Evolutionary conservation across 2,888 invertebrate species (phyloP).

Genomic region (Oxycera nigricornis): DNA sequence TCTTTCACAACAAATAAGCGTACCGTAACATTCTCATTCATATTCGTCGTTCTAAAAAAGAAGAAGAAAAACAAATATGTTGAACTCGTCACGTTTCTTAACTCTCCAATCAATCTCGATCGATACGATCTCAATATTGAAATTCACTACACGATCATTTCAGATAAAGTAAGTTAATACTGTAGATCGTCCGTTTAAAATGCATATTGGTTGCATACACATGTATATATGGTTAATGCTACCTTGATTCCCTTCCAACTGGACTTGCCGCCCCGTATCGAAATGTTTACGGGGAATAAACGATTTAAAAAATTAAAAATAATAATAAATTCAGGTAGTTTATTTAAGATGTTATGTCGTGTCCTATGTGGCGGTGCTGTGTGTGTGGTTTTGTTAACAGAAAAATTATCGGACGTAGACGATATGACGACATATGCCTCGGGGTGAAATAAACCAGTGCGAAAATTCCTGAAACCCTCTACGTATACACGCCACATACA

Average conservation of each 20-base stretch:
- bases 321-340: neutral
- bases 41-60: too few species aligned
- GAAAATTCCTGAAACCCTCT: neutral
- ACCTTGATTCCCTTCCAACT: neutral
- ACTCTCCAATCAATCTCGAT: slow-evolving; percentile 24
- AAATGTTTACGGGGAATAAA: neutral
- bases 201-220: neutral
- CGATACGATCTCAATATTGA: slow-evolving; percentile 37
- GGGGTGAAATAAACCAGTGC: slow-evolving; percentile 21
- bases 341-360: neutral
- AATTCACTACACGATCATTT: slow-evolving; percentile 30
- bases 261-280: neutral
- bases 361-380: neutral
- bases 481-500: too few species aligned
- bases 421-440: slow-evolving; percentile 44
- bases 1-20: too few species aligned
- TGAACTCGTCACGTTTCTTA: slow-evolving; percentile 24
- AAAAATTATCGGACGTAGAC: slow-evolving; percentile 20
- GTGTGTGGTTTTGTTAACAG: slow-evolving; percentile 1
- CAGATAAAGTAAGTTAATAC: slow-evolving; percentile 29
- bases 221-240: neutral
- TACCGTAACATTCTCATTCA: too few species aligned
- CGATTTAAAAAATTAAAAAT: neutral
- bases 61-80: neutral
- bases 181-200: neutral